Evolutionary conservation across 2,113 vertebrate species (phyloP).

Genomic region (Sorex fumeus): DNA sequence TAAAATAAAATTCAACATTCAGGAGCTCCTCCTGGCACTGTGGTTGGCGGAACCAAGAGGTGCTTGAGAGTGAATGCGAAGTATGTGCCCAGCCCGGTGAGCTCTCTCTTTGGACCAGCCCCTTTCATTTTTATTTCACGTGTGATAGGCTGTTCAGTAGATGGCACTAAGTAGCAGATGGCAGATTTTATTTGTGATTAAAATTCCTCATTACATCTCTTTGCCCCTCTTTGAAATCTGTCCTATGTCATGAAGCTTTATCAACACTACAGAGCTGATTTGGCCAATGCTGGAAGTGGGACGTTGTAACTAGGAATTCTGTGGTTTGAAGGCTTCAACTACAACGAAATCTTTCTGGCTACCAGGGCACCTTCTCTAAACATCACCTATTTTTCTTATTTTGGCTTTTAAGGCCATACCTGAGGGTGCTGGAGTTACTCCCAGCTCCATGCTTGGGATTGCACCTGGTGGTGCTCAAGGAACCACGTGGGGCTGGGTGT

Average conservation of each 20-base stretch:
- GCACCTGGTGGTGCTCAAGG: no score
- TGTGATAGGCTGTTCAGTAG: not conserved
- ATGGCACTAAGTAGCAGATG: not conserved
- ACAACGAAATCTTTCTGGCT: slow-evolving; percentile 30
- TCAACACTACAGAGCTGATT: not conserved
- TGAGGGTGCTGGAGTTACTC: no score
- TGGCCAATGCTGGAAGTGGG: not conserved
- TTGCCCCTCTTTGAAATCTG: not conserved
- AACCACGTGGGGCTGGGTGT: no score
- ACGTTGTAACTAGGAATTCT: not conserved
- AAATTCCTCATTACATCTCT: not conserved
- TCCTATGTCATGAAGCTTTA: not conserved
- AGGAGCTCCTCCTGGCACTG: no score
- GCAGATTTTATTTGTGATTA: slow-evolving; percentile 9
- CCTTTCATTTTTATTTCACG: slow-evolving; percentile 1
- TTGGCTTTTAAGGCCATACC: no score
- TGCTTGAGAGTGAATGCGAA: no score
- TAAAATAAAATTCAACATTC: no score
- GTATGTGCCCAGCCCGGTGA: no score
- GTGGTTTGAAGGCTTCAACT: not conserved
- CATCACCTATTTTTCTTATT: not conserved
- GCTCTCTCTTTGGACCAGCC: not conserved
- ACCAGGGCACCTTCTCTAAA: slow-evolving; percentile 27
- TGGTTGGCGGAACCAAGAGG: no score
- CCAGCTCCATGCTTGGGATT: no score